Evolutionary conservation across 2,888 invertebrate species (phyloP).

Genomic region (Plemyria rubiginata): DNA sequence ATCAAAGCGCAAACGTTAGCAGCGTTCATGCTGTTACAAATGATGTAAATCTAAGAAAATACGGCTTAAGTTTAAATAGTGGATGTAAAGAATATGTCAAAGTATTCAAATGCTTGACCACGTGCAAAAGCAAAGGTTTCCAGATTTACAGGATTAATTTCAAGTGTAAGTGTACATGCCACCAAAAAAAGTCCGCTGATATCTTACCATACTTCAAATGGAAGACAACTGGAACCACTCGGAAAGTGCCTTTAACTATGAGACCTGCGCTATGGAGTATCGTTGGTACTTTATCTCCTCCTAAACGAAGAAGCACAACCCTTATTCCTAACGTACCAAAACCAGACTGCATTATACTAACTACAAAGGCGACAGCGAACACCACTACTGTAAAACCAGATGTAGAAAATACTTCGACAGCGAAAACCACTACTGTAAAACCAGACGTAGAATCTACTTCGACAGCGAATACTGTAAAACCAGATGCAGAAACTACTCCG

Average conservation of each 20-base stretch:
- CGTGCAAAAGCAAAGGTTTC: constrained; percentile 68
- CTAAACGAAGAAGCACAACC: neutral
- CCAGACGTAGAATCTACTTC: no score
- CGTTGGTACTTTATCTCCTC: constrained; percentile 61
- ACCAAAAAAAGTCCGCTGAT: constrained; percentile 61
- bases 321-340: neutral
- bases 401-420: neutral
- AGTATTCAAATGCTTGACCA: constrained; percentile 68
- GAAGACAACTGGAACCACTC: constrained; percentile 66
- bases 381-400: neutral
- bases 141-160: constrained; percentile 60
- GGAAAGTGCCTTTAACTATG: constrained; percentile 51
- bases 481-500: no score
- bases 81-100: constrained; percentile 57
- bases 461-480: no score
- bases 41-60: constrained; percentile 59
- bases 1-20: neutral
- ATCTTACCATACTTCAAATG: constrained; percentile 65
- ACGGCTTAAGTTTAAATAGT: constrained; percentile 62
- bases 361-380: neutral
- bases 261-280: constrained; percentile 62
- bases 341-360: neutral
- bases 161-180: constrained; percentile 67
- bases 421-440: no score
- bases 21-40: constrained; percentile 12